phyloP scores from a whole-genome alignment of 2,888 invertebrate genomes.

The Stenchaetothrips biformis region DNA sequence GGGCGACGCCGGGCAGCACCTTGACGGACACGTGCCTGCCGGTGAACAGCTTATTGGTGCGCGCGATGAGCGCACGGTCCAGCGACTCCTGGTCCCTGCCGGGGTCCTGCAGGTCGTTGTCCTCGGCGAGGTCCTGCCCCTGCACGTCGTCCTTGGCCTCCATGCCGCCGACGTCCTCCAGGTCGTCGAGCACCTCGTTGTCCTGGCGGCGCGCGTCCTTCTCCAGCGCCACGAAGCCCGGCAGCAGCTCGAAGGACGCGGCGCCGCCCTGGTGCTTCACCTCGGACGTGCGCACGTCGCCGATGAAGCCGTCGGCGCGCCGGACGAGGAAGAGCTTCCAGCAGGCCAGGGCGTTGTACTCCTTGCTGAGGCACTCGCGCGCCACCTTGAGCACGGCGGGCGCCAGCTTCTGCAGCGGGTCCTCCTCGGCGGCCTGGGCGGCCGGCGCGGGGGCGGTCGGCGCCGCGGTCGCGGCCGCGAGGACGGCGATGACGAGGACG shows the following conservation, averaged over 20 bases:
- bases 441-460: neutral
- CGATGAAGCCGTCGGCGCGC: constrained; percentile 9
- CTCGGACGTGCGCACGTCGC: constrained; percentile 4
- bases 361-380: constrained; percentile 11
- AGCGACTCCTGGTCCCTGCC: constrained; percentile 3
- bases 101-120: neutral
- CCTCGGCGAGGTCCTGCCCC: constrained; percentile 1
- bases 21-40: constrained; percentile 7
- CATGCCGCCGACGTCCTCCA: constrained; percentile 17
- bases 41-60: neutral
- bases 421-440: neutral
- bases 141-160: constrained; percentile 19
- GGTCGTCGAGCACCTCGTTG: constrained; percentile 11
- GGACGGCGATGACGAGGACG: neutral
- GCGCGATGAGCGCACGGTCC: neutral
- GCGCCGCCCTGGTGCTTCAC: neutral
- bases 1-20: constrained; percentile 9
- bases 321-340: constrained; percentile 13
- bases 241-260: constrained; percentile 5
- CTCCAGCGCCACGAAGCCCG: constrained; percentile 3
- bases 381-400: constrained; percentile 8
- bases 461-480: neutral
- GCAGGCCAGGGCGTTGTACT: constrained; percentile 2
- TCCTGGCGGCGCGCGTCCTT: constrained; percentile 20
- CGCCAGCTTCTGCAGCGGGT: constrained; percentile 6